These are phyloP conservation scores for Pseudomyrmex concolor DNA, from an alignment of 1,140 invertebrate genomes.

Conservation along the genomic window DNA sequence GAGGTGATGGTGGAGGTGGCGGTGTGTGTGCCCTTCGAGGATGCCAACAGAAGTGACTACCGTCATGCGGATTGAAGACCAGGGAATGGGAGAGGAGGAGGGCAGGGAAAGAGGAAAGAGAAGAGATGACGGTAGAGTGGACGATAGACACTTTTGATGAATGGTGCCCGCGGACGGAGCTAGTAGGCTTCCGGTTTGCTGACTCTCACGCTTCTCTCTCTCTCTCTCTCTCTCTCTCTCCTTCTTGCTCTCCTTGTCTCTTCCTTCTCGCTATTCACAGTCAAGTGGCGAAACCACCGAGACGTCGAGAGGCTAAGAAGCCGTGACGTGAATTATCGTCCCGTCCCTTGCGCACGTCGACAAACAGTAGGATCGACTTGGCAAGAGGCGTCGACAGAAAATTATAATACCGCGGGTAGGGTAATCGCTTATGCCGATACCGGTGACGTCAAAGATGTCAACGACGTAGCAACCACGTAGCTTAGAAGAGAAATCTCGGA, in stretches of 20 bases:
- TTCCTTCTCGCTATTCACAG: constrained; percentile 67
- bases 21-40: constrained; percentile 68
- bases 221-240: constrained; percentile 22
- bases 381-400: constrained; percentile 36
- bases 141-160: constrained; percentile 80
- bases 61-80: constrained; percentile 69
- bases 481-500: constrained; percentile 14
- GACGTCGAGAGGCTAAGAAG: constrained; percentile 69
- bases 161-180: constrained; percentile 72
- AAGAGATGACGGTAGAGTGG: constrained; percentile 63
- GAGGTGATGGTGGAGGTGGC: constrained; percentile 75
- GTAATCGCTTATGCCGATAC: constrained; percentile 59
- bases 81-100: background rate
- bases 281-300: constrained; percentile 69
- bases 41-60: constrained; percentile 71
- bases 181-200: constrained; percentile 67
- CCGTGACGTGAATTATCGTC: constrained; percentile 71
- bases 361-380: constrained; percentile 69
- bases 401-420: constrained; percentile 58
- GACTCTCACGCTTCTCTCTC: constrained; percentile 44
- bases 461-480: background rate
- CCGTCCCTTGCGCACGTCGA: constrained; percentile 57
- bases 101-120: constrained; percentile 36
- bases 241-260: constrained; percentile 35
- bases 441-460: constrained; percentile 23